A percentile compares a stretch with the other conserved stretches of the same genome.
phyloP scores from a whole-genome alignment of 2,113 vertebrate genomes.

The Eclectus roratus region DNA sequence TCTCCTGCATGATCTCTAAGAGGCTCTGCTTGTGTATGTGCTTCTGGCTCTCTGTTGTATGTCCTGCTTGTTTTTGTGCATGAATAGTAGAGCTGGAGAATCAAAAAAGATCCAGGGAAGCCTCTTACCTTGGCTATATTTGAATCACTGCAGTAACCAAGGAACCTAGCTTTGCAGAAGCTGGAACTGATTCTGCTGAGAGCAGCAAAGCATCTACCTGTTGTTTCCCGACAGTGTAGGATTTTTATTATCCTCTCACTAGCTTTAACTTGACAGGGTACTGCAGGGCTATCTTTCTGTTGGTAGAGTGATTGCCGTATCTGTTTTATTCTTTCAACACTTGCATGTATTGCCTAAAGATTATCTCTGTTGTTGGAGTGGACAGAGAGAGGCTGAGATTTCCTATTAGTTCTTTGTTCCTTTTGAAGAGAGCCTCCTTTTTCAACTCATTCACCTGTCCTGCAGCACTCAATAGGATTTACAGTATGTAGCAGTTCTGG shows the following conservation, averaged over 20 bases:
- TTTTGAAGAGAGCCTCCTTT: neutral
- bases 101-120: neutral
- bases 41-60: neutral
- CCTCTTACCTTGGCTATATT: neutral
- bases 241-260: neutral
- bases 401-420: accelerated
- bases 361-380: neutral
- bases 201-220: neutral
- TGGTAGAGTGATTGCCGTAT: neutral
- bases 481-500: neutral
- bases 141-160: neutral
- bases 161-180: neutral
- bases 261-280: neutral
- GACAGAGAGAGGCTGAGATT: neutral
- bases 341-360: accelerated
- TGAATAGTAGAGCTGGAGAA: neutral
- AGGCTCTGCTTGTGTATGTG: neutral
- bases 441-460: neutral
- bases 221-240: neutral
- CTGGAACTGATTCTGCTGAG: neutral
- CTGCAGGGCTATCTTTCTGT: neutral
- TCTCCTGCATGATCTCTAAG: neutral
- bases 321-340: neutral
- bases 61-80: neutral
- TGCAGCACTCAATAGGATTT: neutral